Conservation (phyloP, 2,888 invertebrate genomes). For the Drosophila maculinotata region DNA sequence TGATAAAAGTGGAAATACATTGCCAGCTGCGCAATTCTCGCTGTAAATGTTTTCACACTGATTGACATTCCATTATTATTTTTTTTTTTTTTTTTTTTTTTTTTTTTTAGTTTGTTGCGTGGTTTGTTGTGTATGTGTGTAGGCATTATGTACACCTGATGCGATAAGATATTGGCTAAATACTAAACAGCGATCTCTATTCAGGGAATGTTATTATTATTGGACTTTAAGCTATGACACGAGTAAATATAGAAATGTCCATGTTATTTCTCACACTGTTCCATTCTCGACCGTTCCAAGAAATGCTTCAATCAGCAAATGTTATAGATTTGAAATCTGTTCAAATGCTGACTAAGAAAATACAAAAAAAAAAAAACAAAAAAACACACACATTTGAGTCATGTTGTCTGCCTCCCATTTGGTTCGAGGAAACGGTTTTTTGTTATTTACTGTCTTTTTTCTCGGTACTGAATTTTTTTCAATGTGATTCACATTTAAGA, state of each 20-base stretch:
- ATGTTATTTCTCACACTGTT: background rate
- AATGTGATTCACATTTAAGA: slow-evolving; percentile 50
- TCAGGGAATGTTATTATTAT: slow-evolving; percentile 14
- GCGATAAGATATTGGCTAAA: slow-evolving; percentile 39
- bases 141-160: slow-evolving; percentile 22
- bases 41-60: background rate
- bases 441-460: slow-evolving; percentile 29
- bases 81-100: slow-evolving; percentile 1
- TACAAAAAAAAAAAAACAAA: slow-evolving; percentile 6
- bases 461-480: slow-evolving; percentile 20
- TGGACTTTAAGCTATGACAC: slow-evolving; percentile 12
- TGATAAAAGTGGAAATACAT: slow-evolving; percentile 4
- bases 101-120: slow-evolving; percentile 29
- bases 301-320: background rate
- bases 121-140: slow-evolving; percentile 14
- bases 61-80: slow-evolving; percentile 20
- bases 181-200: slow-evolving; percentile 11
- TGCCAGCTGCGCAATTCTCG: slow-evolving; percentile 20
- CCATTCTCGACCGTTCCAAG: too few species aligned
- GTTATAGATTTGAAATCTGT: slow-evolving; percentile 1
- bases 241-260: background rate
- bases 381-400: slow-evolving; percentile 35
- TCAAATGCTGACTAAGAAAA: slow-evolving; percentile 40
- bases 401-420: slow-evolving; percentile 42
- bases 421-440: slow-evolving; percentile 30